These are phyloP conservation scores for Sinonovacula constricta DNA, from an alignment of 1,140 invertebrate species.

Conservation along the genomic window DNA sequence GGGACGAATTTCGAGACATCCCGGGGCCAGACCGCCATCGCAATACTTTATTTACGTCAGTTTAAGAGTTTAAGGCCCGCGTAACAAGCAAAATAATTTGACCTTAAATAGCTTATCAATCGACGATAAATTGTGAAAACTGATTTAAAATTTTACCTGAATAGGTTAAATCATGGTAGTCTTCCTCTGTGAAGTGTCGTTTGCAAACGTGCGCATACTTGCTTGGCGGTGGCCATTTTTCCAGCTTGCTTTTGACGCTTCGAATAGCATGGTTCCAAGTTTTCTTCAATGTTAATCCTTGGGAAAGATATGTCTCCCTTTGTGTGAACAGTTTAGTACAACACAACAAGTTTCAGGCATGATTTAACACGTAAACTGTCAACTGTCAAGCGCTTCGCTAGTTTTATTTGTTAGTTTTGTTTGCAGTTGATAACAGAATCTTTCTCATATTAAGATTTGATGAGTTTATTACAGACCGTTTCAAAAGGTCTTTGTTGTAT, in stretches of 20 bases:
- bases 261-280: constrained; percentile 4
- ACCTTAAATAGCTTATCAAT: not conserved
- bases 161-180: not conserved
- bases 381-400: not conserved
- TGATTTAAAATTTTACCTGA: not conserved
- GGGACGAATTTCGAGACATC: not conserved
- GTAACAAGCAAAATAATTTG: not conserved
- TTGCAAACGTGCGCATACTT: not conserved
- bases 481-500: too few relatives aligned
- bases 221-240: not conserved
- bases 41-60: not conserved
- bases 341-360: not conserved
- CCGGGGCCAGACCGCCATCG: not conserved
- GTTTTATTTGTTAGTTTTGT: too few relatives aligned
- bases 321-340: not conserved
- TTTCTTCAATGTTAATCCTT: not conserved
- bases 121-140: not conserved
- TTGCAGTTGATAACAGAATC: too few relatives aligned
- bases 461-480: too few relatives aligned
- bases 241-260: not conserved
- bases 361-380: not conserved
- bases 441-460: too few relatives aligned
- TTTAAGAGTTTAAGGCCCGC: not conserved
- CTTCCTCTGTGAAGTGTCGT: not conserved
- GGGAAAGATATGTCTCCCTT: not conserved